Percentiles rank a stretch among this genome's conserved stretches.
These are phyloP conservation scores for Rotaria macrura DNA, from an alignment of 2,888 invertebrate genomes.

Conservation along the genomic window DNA sequence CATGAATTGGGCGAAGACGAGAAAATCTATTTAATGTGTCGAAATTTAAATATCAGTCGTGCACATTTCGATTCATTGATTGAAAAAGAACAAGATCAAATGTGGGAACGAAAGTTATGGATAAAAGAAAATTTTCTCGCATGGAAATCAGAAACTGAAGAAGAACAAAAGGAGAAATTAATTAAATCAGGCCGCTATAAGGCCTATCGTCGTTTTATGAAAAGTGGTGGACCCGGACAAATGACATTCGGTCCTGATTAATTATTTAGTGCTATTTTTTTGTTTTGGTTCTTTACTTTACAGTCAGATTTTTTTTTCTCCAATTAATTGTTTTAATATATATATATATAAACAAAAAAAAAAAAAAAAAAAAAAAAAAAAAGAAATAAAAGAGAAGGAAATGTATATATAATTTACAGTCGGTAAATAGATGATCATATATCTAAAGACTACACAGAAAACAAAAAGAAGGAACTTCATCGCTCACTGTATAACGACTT, in stretches of 20 bases:
- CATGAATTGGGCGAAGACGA: constrained; percentile 71
- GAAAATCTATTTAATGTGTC: constrained; percentile 71
- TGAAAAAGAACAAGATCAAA: constrained; percentile 64
- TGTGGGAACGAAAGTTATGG: constrained; percentile 68
- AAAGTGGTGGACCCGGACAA: constrained; percentile 74
- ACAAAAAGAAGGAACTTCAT: not conserved
- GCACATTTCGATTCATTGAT: constrained; percentile 57
- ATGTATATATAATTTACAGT: not conserved
- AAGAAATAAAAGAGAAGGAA: not conserved
- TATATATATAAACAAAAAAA: not conserved
- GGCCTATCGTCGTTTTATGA: constrained; percentile 76
- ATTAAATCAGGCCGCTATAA: constrained; percentile 77
- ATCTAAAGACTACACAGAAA: not conserved
- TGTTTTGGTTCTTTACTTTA: not conserved
- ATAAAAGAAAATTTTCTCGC: constrained; percentile 64
- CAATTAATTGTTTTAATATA: not conserved
- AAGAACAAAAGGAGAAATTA: constrained; percentile 69
- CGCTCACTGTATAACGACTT: not conserved
- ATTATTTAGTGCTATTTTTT: not conserved
- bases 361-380: not conserved
- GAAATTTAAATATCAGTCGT: constrained; percentile 58
- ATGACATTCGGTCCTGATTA: constrained; percentile 61
- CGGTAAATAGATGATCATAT: not conserved
- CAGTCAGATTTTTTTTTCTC: not conserved
- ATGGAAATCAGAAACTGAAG: constrained; percentile 73